Conservation (phyloP, 1,140 invertebrate species). For the Elysia chlorotica region DNA sequence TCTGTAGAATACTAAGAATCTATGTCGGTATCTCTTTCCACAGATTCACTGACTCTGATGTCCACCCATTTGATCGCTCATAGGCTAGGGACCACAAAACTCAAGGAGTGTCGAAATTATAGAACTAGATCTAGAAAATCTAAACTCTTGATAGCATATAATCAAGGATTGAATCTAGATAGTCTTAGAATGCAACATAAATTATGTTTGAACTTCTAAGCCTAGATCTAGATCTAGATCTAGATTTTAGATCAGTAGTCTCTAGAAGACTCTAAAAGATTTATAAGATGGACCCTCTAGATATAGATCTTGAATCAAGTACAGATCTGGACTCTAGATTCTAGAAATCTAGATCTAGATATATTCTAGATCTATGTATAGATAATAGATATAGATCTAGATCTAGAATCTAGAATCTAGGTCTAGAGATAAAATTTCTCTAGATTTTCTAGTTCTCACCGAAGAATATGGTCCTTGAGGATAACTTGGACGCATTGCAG, state of each 20-base stretch:
- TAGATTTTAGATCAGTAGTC: background rate
- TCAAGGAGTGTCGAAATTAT: background rate
- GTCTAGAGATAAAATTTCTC: too few relatives aligned
- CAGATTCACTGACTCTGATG: too few relatives aligned
- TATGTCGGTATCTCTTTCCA: too few relatives aligned
- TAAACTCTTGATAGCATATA: background rate
- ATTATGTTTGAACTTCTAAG: too few relatives aligned
- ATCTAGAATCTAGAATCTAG: too few relatives aligned
- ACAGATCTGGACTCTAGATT: background rate
- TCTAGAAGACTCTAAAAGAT: too few relatives aligned
- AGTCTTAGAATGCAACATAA: background rate
- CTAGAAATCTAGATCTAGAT: too few relatives aligned
- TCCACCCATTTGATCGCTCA: background rate
- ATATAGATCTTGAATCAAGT: background rate
- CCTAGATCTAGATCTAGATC: background rate
- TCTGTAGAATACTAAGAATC: too few relatives aligned
- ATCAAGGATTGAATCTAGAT: background rate
- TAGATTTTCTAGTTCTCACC: slow-evolving; percentile 2
- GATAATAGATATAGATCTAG: too few relatives aligned
- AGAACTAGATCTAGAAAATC: too few relatives aligned
- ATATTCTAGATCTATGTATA: too few relatives aligned
- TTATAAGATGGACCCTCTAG: too few relatives aligned
- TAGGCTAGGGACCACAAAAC: background rate
- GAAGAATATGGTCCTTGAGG: slow-evolving; percentile 13
- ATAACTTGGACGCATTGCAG: slow-evolving; percentile 24